phyloP scores from a whole-genome alignment of 2,113 vertebrate genomes.

The Marcusenius ussheri region DNA sequence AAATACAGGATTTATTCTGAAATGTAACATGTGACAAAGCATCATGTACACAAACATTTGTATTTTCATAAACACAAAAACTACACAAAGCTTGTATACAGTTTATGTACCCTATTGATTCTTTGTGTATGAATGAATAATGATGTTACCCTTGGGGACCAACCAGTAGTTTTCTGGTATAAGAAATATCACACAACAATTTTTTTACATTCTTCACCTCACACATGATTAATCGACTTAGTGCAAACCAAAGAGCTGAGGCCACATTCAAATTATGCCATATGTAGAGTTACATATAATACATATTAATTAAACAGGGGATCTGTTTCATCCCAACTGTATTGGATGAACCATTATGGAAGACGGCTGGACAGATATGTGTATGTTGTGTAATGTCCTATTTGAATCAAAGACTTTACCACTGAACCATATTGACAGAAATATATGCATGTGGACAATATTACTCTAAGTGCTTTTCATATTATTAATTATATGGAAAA shows the following conservation, averaged over 20 bases:
- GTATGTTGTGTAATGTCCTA: not conserved
- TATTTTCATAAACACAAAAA: not conserved
- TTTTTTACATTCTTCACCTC: not conserved
- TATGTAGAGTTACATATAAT: not conserved
- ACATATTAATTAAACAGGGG: not conserved
- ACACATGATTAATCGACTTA: not conserved
- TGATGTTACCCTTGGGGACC: not conserved
- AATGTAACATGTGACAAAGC: not conserved
- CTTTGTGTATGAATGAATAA: not conserved
- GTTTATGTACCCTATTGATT: not conserved
- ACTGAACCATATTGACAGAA: not conserved
- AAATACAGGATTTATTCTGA: not conserved
- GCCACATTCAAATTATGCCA: not conserved
- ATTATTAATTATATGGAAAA: not conserved
- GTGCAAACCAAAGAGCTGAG: not conserved
- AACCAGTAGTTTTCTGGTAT: not conserved
- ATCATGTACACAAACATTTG: not conserved
- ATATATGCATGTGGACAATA: not conserved
- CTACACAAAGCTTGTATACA: not conserved
- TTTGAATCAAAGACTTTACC: not conserved
- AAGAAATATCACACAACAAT: not conserved
- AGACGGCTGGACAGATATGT: not conserved
- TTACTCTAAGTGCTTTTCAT: not conserved
- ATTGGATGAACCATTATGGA: not conserved
- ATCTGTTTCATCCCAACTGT: not conserved